phyloP scores from a whole-genome alignment of 2,113 vertebrate genomes.

The Talpa occidentalis region DNA sequence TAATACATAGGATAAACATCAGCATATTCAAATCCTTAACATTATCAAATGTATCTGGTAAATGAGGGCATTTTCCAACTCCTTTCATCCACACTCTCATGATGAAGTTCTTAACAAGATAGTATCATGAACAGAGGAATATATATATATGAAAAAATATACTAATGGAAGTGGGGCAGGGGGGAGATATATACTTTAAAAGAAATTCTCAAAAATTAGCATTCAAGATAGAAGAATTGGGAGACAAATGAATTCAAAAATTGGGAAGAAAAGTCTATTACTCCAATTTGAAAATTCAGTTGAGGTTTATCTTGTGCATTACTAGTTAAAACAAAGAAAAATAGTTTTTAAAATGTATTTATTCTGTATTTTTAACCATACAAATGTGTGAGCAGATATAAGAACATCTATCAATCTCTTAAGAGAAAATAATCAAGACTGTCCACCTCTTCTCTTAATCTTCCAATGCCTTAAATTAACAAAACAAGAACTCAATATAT shows the following conservation, averaged over 20 bases:
- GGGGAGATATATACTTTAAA: not conserved
- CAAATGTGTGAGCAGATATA: not conserved
- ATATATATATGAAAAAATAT: constrained; percentile 48
- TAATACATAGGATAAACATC: constrained; percentile 75
- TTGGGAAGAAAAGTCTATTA: no score
- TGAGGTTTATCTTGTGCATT: not conserved
- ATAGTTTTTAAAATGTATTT: not conserved
- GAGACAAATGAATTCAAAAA: not conserved
- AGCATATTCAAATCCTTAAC: constrained; percentile 62
- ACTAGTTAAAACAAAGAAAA: constrained; percentile 24
- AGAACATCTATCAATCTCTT: not conserved
- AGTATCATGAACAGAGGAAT: constrained; percentile 68
- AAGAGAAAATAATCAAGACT: not conserved
- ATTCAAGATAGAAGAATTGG: not conserved
- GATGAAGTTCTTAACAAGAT: constrained; percentile 79
- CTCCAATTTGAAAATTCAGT: not conserved
- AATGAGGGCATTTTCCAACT: constrained; percentile 77
- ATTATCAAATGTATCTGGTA: constrained; percentile 69
- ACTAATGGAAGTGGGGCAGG: not conserved
- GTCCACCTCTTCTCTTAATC: not conserved
- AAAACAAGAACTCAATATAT: constrained; percentile 11
- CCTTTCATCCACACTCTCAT: constrained; percentile 68
- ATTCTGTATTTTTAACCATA: not conserved
- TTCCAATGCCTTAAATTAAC: not conserved
- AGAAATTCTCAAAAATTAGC: constrained; percentile 32